Evolutionary conservation across 2,113 vertebrate species (phyloP).

Genomic region (Podarcis raffonei): DNA sequence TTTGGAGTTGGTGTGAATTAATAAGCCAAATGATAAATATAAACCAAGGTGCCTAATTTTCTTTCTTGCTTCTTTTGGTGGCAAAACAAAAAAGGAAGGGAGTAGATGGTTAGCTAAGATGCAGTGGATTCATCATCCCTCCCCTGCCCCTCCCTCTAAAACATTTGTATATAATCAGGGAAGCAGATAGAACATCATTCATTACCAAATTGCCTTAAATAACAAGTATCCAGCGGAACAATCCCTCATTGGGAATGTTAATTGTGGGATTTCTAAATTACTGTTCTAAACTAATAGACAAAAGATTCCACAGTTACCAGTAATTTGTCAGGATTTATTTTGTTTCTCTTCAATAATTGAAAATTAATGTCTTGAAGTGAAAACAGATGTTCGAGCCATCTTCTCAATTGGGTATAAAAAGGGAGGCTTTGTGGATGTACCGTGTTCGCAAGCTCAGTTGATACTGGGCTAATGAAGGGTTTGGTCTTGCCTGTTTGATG

Average conservation of each 20-base stretch:
- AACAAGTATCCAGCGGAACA: conserved; percentile 64
- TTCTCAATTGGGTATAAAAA: conserved; percentile 77
- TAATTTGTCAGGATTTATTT: conserved; percentile 85
- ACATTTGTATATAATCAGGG: conserved; percentile 1
- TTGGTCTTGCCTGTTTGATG: conserved; percentile 52
- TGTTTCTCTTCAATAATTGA: conserved; percentile 87
- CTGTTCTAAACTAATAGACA: conserved; percentile 76
- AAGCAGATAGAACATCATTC: conserved; percentile 50
- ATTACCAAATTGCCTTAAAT: conserved; percentile 58
- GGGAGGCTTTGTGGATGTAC: conserved; percentile 70
- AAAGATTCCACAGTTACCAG: conserved; percentile 77
- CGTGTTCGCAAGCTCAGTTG: conserved; percentile 54
- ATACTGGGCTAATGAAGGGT: conserved; percentile 49
- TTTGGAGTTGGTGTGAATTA: neutral
- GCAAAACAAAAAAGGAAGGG: neutral
- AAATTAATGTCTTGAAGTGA: conserved; percentile 88
- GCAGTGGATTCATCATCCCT: neutral
- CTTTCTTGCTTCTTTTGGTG: neutral
- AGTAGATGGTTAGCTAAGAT: neutral
- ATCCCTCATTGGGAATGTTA: conserved; percentile 61
- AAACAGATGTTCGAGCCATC: conserved; percentile 84
- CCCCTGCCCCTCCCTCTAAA: neutral
- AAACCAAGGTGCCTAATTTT: neutral
- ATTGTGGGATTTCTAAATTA: conserved; percentile 76
- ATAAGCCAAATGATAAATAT: conserved; percentile 15